These are phyloP conservation scores for Drosophila arizonae DNA, from an alignment of 1,140 invertebrate species.

Conservation along the genomic window DNA sequence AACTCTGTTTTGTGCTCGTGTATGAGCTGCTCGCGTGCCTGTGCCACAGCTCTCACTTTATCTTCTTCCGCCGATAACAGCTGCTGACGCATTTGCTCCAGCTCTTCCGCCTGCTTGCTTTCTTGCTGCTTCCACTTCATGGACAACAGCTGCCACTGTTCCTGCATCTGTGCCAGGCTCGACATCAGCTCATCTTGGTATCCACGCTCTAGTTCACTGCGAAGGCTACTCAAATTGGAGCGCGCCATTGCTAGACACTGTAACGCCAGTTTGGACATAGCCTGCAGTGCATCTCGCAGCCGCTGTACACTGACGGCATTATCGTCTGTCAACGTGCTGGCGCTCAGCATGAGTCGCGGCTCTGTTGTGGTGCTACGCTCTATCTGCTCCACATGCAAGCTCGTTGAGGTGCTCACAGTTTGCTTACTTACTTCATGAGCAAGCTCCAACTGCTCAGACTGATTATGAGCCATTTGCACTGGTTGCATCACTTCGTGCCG, in stretches of 20 bases:
- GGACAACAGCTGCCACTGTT: slow-evolving; percentile 82
- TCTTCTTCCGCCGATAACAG: slow-evolving; percentile 84
- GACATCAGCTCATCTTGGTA: slow-evolving; percentile 84
- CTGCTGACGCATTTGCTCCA: slow-evolving; percentile 83
- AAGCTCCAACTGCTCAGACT: slow-evolving; percentile 66
- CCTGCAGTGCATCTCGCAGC: slow-evolving; percentile 84
- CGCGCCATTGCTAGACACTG: slow-evolving; percentile 85
- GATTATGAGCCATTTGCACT: background rate
- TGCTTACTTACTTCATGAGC: slow-evolving; percentile 61
- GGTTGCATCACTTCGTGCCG: slow-evolving; percentile 12
- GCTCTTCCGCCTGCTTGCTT: slow-evolving; percentile 30
- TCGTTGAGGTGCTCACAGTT: slow-evolving; percentile 56
- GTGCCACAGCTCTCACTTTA: slow-evolving; percentile 87
- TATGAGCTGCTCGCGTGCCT: slow-evolving; percentile 87
- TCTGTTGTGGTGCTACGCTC: slow-evolving; percentile 67
- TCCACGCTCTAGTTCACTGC: slow-evolving; percentile 74
- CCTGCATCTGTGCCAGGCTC: slow-evolving; percentile 84
- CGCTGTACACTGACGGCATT: slow-evolving; percentile 57
- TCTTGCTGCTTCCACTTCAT: slow-evolving; percentile 54
- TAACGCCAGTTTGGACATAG: slow-evolving; percentile 83
- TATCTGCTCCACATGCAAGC: slow-evolving; percentile 49
- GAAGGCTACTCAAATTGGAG: slow-evolving; percentile 85
- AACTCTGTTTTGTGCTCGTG: slow-evolving; percentile 90
- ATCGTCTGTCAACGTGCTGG: slow-evolving; percentile 74
- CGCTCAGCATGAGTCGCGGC: slow-evolving; percentile 55